A percentile compares a stretch with the other conserved stretches of the same genome.
These are phyloP conservation scores for Drosophila helvetica DNA, from an alignment of 2,888 invertebrate genomes.

Conservation along the genomic window DNA sequence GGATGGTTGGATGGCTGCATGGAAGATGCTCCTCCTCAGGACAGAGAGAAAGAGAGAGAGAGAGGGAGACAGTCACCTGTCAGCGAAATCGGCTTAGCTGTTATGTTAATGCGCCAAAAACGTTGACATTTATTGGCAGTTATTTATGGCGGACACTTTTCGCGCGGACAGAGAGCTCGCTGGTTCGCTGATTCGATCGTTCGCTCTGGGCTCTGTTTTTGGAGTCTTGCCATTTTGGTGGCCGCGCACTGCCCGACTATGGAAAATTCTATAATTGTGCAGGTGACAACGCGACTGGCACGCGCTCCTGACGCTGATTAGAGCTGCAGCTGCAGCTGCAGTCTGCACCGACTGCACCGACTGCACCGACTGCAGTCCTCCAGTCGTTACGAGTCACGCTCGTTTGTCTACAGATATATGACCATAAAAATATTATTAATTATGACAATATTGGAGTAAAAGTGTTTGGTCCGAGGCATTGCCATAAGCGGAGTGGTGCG, in stretches of 20 bases:
- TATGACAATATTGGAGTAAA: conserved; percentile 76
- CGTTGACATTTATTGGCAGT: conserved; percentile 77
- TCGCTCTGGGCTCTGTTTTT: conserved; percentile 35
- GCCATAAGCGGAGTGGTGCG: conserved; percentile 35
- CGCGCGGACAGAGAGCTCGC: conserved; percentile 35
- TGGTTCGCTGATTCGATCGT: background rate
- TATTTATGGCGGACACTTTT: conserved; percentile 72
- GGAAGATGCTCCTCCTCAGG: conserved; percentile 15
- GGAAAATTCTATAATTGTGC: conserved; percentile 74
- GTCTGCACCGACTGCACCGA: conserved; percentile 11
- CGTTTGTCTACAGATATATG: conserved; percentile 40
- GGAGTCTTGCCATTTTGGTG: conserved; percentile 49
- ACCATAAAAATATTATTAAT: conserved; percentile 73
- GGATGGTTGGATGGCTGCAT: conserved; percentile 16
- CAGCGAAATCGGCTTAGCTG: conserved; percentile 69
- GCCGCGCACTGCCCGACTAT: conserved; percentile 62
- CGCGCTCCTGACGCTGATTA: conserved; percentile 71
- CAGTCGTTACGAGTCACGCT: conserved; percentile 51
- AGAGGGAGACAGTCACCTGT: conserved; percentile 49
- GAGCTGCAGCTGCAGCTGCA: conserved; percentile 39
- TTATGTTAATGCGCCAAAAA: conserved; percentile 76
- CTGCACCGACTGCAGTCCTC: conserved; percentile 10
- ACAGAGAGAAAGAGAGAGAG: conserved; percentile 6
- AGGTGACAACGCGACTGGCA: conserved; percentile 54
- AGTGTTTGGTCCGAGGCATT: conserved; percentile 55